Conservation (phyloP, 2,113 vertebrate species). For the Chitala chitala region DNA sequence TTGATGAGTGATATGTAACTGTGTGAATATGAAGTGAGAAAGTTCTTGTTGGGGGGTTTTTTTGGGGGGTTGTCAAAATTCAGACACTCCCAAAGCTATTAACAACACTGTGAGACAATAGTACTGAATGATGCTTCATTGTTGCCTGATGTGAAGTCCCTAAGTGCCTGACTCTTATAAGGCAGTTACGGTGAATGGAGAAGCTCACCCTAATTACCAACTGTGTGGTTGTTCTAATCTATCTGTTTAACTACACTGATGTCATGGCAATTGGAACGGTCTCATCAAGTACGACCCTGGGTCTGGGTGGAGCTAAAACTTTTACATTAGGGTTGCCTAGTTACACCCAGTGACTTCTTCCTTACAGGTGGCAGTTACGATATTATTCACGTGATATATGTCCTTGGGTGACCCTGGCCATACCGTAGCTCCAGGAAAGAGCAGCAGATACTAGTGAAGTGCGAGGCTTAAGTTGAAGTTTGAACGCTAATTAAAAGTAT, state of each 20-base stretch:
- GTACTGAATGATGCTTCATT: background rate
- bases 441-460: no score
- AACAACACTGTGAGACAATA: background rate
- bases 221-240: background rate
- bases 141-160: background rate
- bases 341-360: no score
- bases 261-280: no score
- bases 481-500: no score
- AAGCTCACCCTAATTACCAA: background rate
- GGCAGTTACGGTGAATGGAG: background rate
- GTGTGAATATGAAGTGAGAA: background rate
- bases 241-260: background rate
- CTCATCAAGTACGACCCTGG: no score
- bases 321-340: no score
- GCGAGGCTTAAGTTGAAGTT: no score
- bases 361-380: no score
- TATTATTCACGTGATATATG: no score
- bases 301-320: no score
- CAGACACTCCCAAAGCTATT: background rate
- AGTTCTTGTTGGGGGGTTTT: conserved; percentile 17
- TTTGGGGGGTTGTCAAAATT: background rate
- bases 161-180: background rate
- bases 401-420: no score
- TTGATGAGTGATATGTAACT: conserved; percentile 18
- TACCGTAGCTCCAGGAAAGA: no score